phyloP scores from a whole-genome alignment of 1,140 invertebrate genomes.

The Pseudomyrmex pallidus region DNA sequence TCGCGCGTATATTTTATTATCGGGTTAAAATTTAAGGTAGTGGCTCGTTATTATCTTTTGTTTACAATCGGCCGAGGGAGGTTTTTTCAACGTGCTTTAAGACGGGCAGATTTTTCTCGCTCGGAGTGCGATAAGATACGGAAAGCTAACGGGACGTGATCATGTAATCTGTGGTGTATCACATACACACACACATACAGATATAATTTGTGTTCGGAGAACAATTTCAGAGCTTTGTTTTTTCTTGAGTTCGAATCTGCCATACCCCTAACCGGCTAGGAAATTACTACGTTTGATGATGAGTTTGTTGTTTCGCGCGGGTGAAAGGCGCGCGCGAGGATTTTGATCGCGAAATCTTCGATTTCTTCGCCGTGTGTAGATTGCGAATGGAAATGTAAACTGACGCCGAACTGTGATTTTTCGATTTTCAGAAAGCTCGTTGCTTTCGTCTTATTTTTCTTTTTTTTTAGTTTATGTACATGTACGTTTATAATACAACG shows the following conservation, averaged over 20 bases:
- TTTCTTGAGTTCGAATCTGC: slow-evolving; percentile 11
- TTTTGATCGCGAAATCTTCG: not conserved
- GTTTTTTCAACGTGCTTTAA: not conserved
- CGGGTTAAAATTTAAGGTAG: not conserved
- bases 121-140: slow-evolving; percentile 7
- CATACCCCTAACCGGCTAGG: slow-evolving; percentile 39
- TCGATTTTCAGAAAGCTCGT: slow-evolving; percentile 30
- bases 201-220: not conserved
- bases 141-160: not conserved
- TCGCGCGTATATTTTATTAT: not conserved
- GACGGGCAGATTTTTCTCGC: not conserved
- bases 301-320: not conserved
- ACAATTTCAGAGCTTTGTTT: slow-evolving; percentile 30
- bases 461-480: not conserved
- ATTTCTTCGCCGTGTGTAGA: slow-evolving; percentile 25
- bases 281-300: not conserved
- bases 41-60: not conserved
- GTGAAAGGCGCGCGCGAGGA: not conserved
- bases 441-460: not conserved
- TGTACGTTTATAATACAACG: slow-evolving; percentile 3
- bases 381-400: slow-evolving; percentile 7
- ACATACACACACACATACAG: too few relatives aligned
- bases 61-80: not conserved
- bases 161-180: not conserved
- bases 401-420: slow-evolving; percentile 57